A percentile compares a stretch with the other conserved stretches of the same genome.
phyloP scores from a whole-genome alignment of 2,113 vertebrate genomes.

The Syngnathoides biaculeatus region DNA sequence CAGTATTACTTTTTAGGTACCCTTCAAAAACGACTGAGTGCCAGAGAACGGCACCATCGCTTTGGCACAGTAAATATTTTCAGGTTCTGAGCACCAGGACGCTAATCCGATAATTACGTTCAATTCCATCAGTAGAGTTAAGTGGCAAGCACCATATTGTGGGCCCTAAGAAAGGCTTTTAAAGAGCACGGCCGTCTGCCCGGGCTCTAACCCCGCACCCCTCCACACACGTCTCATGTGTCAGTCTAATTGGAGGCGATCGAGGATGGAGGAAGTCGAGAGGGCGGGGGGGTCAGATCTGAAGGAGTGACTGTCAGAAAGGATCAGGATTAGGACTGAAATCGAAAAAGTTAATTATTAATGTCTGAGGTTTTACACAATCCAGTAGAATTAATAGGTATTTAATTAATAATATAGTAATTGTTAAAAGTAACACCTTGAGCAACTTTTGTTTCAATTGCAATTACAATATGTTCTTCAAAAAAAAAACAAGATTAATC shows the following conservation, averaged over 20 bases:
- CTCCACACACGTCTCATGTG: conserved; percentile 24
- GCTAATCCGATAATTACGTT: conserved; percentile 76
- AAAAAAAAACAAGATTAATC: too few species aligned
- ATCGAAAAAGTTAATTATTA: neutral
- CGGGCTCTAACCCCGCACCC: conserved; percentile 16
- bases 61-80: conserved; percentile 51
- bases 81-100: conserved; percentile 42
- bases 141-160: conserved; percentile 68
- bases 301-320: conserved; percentile 9
- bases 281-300: conserved; percentile 6
- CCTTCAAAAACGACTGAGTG: neutral
- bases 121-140: conserved; percentile 67
- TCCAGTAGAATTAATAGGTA: too few species aligned
- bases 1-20: neutral
- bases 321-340: neutral
- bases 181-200: conserved; percentile 64
- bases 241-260: conserved; percentile 35
- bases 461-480: too few species aligned
- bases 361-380: neutral
- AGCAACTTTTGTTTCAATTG: too few species aligned
- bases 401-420: too few species aligned
- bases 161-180: conserved; percentile 66
- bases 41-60: conserved; percentile 9
- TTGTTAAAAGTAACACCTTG: too few species aligned
- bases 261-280: neutral